phyloP scores from a whole-genome alignment of 2,797 vertebrate species.

The Sebastes iracundus region DNA sequence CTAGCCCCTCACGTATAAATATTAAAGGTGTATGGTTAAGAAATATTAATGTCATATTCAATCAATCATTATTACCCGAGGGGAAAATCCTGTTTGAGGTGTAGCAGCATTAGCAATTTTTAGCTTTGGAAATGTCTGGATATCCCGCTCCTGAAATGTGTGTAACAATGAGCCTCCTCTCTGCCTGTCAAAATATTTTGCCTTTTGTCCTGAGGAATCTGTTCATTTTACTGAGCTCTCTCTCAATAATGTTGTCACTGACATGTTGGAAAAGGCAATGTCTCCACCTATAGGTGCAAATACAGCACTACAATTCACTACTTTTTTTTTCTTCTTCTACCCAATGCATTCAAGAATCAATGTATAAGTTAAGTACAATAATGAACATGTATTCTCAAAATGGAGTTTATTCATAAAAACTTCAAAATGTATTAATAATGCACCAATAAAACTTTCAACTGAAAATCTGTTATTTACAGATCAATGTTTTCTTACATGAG shows the following conservation, averaged over 20 bases:
- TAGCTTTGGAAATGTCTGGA: conserved; percentile 78
- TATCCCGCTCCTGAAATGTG: conserved; percentile 74
- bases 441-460: neutral
- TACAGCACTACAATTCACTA: conserved; percentile 24
- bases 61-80: conserved; percentile 81
- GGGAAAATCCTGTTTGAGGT: conserved; percentile 81
- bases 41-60: conserved; percentile 85
- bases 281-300: conserved; percentile 80
- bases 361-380: neutral
- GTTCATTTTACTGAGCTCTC: conserved; percentile 51
- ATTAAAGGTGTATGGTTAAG: conserved; percentile 81
- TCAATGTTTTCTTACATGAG: neutral
- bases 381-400: neutral
- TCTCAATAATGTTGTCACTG: neutral
- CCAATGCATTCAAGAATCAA: neutral
- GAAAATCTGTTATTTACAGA: neutral
- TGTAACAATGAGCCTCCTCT: conserved; percentile 76
- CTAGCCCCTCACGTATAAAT: conserved; percentile 65
- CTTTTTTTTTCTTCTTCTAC: neutral
- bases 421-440: too few relatives aligned
- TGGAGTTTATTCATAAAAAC: neutral
- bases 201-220: conserved; percentile 77
- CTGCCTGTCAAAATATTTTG: conserved; percentile 82
- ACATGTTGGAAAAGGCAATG: conserved; percentile 69
- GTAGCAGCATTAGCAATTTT: conserved; percentile 82